Conservation (phyloP, 37 sponge, comb jelly and placozoan genomes). For the Amphimedon queenslandica region DNA sequence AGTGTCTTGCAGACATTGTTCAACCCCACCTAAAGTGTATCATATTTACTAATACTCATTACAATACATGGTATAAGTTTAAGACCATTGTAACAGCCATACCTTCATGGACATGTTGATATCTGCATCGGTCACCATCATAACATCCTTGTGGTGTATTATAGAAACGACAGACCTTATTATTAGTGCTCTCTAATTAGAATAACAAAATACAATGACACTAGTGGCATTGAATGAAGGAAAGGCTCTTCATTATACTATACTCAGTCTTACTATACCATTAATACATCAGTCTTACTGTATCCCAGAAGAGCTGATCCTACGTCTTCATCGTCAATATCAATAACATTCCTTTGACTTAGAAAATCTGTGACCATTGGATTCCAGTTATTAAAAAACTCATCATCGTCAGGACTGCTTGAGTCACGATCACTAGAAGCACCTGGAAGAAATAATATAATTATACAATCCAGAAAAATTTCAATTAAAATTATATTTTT, state of each 20-base stretch:
- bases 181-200: slow-evolving; percentile 1
- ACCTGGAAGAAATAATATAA: no score
- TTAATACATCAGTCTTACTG: not conserved
- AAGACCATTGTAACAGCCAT: no score
- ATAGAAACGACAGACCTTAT: slow-evolving; percentile 38
- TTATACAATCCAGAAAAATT: no score
- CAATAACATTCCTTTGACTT: slow-evolving; percentile 16
- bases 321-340: slow-evolving; percentile 25
- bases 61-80: no score
- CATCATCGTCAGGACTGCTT: no score
- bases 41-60: no score
- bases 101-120: slow-evolving; percentile 38
- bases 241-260: not conserved
- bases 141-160: slow-evolving; percentile 25
- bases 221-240: slow-evolving; percentile 1
- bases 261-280: not conserved
- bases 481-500: no score
- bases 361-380: slow-evolving; percentile 58
- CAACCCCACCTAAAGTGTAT: not conserved
- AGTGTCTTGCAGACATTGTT: slow-evolving; percentile 5
- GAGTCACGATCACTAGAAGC: no score
- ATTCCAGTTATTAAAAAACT: slow-evolving; percentile 52
- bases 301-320: slow-evolving; percentile 24
- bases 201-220: not conserved
- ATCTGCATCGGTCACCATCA: slow-evolving; percentile 22